Evolutionary conservation across 2,113 vertebrate genomes (phyloP), one percentile per base, ranked within the genome.

Genomic region (Gambusia affinis): DNA sequence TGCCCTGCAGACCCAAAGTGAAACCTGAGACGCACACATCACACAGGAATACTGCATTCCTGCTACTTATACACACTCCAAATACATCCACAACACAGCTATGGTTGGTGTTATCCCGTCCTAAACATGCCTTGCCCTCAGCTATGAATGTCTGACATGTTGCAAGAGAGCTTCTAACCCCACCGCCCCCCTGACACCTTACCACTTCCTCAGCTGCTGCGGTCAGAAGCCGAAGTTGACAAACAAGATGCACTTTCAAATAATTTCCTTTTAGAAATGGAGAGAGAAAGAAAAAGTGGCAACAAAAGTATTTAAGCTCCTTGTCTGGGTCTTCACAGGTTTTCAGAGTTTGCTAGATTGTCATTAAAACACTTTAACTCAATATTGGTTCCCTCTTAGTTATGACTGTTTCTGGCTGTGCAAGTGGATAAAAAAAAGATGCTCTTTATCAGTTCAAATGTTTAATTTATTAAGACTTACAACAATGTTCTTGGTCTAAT

Each of bases 1-100:
- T 7, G 64, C 0, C 44, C 1, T 39, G 27, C 33, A 42, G 60
- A 22, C 62, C 7, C 60, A 29, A 12, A 60, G 68, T 33, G 88
- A 85, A 87, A 90, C 83, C 63, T 29, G 81, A 92, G 72, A 79
- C 0, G 0, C 67, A 37, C 29, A 72, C 67, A 47, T 83, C 47
- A 67, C 76, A 82, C 28, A 75, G 27, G 24, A 77, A 75, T 51
- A 73, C 67, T 64, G 75, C 63, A 70, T 77, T 70, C 61, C 76
- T 68, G 76, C 62, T 83, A 74, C 73, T 81, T 75, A 74, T 42
- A 30, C 39, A 28, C 35, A 51, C 19, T 15, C 15, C 30, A 10
- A 19, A 31, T 17, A 64, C 61, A 62, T 62, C 12, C 60, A 17
- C 15, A 19, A 30, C 29, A 30, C 3, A n/a, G 29, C 8, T 29